These are phyloP conservation scores for Corythornis vintsioides DNA, from an alignment of 2,113 vertebrate genomes.

Conservation along the genomic window DNA sequence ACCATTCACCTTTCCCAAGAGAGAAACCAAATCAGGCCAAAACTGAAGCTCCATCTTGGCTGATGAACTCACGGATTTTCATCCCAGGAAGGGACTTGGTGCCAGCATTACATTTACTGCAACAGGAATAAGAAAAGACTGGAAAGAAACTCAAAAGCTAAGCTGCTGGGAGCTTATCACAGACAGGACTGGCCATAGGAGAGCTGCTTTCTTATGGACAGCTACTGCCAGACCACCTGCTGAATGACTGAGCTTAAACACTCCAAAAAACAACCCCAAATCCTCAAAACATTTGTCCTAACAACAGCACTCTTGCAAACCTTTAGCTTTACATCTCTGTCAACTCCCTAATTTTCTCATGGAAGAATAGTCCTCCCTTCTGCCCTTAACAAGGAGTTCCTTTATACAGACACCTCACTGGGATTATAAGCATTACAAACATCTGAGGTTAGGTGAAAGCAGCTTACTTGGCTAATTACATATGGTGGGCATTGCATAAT, in stretches of 20 bases:
- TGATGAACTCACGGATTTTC: not conserved
- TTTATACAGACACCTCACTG: constrained; percentile 31
- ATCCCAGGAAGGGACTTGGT: not conserved
- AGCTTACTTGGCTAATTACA: constrained; percentile 39
- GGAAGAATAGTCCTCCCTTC: not conserved
- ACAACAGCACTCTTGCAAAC: not conserved
- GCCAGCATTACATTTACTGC: not conserved
- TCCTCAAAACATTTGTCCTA: not conserved
- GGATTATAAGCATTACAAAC: constrained; percentile 32
- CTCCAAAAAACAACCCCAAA: not conserved
- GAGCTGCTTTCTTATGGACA: not conserved
- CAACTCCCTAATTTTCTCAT: not conserved
- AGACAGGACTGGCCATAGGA: not conserved
- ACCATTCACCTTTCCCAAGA: constrained; percentile 58
- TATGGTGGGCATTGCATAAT: not conserved
- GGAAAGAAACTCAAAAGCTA: not conserved
- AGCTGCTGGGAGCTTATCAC: not conserved
- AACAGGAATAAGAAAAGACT: not conserved
- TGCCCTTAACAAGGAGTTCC: not conserved
- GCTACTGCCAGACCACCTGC: not conserved
- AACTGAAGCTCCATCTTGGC: constrained; percentile 38
- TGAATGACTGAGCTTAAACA: not conserved
- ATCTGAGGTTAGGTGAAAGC: constrained; percentile 46
- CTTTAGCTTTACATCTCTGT: not conserved
- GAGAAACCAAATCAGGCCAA: not conserved